phyloP scores from a whole-genome alignment of 92 coral and sea anemone genomes.

The Blastomussa wellsi region DNA sequence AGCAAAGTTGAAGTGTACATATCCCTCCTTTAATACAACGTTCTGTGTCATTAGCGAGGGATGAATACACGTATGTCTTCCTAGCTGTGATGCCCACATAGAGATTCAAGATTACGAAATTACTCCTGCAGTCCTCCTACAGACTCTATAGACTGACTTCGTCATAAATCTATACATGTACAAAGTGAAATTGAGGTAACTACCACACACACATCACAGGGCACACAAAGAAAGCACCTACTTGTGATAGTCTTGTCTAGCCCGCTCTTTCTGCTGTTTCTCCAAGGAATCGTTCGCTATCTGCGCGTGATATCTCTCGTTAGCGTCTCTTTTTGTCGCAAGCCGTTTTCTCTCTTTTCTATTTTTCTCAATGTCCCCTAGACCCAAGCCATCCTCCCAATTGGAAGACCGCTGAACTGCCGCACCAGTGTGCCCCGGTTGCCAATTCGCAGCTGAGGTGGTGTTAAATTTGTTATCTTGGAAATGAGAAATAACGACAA shows the following conservation, averaged over 20 bases:
- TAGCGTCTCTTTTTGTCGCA: constrained; percentile 72
- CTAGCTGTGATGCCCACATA: background rate
- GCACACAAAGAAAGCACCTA: background rate
- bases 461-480: constrained; percentile 87
- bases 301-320: constrained; percentile 77
- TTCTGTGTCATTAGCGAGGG: background rate
- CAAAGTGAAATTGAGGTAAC: background rate
- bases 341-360: constrained; percentile 62
- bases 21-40: no score
- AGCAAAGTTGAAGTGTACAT: background rate
- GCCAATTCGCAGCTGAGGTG: constrained; percentile 81
- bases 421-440: constrained; percentile 61
- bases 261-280: constrained; percentile 69
- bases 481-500: background rate
- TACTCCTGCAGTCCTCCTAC: no score
- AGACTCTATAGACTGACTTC: no score
- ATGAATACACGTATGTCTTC: background rate
- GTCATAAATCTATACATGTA: background rate
- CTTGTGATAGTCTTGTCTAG: constrained; percentile 84
- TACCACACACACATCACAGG: no score
- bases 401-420: constrained; percentile 64
- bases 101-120: no score
- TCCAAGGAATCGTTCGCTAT: constrained; percentile 69
- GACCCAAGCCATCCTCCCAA: constrained; percentile 98
- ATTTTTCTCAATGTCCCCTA: constrained; percentile 73